phyloP scores from a whole-genome alignment of 37 sponge, comb jelly and placozoan species.

The Halisarca cf. caerulea region DNA sequence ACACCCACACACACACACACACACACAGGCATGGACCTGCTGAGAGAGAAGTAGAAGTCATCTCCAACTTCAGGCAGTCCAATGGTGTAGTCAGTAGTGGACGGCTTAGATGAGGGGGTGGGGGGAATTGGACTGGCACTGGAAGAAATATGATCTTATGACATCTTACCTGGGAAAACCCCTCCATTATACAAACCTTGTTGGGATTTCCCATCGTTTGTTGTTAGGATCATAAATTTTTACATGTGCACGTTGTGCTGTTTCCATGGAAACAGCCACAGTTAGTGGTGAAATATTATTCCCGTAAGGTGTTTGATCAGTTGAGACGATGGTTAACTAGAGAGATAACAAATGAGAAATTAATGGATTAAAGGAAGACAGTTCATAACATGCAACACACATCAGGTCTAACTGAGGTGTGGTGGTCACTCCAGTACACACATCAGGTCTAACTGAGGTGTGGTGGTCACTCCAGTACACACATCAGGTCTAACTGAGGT shows the following conservation, averaged over 20 bases:
- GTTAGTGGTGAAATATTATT: conserved; percentile 53
- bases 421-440: no score
- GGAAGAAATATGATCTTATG: background rate
- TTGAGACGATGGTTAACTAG: background rate
- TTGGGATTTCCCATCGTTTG: conserved; percentile 84
- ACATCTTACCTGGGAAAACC: no score
- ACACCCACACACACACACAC: conserved; percentile 44
- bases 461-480: no score
- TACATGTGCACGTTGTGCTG: conserved; percentile 67
- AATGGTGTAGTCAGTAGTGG: conserved; percentile 44
- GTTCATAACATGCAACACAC: background rate
- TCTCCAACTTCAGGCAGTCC: conserved; percentile 50
- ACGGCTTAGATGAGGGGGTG: conserved; percentile 40
- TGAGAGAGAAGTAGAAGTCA: conserved; percentile 73
- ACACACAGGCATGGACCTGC: conserved; percentile 53
- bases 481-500: background rate
- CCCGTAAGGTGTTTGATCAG: conserved; percentile 40
- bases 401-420: background rate
- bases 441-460: background rate
- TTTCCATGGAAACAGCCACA: conserved; percentile 66
- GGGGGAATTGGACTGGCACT: conserved; percentile 49
- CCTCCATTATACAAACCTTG: conserved; percentile 34
- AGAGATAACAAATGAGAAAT: background rate
- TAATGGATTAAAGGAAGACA: background rate
- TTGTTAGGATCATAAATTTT: conserved; percentile 86